Conservation (phyloP, 2,113 vertebrate species). For the Notechis scutatus region DNA sequence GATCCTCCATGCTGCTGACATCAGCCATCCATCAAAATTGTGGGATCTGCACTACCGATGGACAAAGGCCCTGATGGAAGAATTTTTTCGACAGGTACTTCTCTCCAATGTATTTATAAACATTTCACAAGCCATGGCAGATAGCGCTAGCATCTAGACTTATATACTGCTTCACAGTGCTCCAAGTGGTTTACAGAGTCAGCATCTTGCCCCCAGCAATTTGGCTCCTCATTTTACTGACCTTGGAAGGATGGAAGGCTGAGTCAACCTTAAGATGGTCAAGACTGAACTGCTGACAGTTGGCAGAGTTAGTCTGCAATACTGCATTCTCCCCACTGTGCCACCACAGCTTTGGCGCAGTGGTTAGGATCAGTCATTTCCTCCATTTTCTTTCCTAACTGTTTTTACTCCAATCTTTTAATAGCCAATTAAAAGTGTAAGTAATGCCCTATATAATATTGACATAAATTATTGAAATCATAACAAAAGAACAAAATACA, state of each 20-base stretch:
- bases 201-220: not conserved
- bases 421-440: not conserved
- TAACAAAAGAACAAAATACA: not conserved
- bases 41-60: conserved; percentile 90
- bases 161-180: not conserved
- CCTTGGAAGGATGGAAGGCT: not conserved
- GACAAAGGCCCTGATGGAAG: conserved; percentile 92
- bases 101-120: conserved; percentile 33
- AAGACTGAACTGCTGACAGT: not conserved
- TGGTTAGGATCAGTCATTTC: not conserved
- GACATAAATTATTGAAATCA: not conserved
- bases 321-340: not conserved
- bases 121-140: conserved; percentile 26
- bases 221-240: not conserved
- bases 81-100: conserved; percentile 92
- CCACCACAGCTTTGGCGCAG: not conserved
- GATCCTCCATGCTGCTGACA: conserved; percentile 93
- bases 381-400: conserved; percentile 19
- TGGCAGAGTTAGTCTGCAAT: not conserved
- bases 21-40: conserved; percentile 92
- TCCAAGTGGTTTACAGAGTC: not conserved
- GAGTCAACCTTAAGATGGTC: not conserved
- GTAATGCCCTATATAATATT: not conserved
- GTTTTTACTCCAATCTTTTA: not conserved
- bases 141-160: not conserved